Conservation (phyloP, 2,113 vertebrate species). For the Thunnus maccoyii region DNA sequence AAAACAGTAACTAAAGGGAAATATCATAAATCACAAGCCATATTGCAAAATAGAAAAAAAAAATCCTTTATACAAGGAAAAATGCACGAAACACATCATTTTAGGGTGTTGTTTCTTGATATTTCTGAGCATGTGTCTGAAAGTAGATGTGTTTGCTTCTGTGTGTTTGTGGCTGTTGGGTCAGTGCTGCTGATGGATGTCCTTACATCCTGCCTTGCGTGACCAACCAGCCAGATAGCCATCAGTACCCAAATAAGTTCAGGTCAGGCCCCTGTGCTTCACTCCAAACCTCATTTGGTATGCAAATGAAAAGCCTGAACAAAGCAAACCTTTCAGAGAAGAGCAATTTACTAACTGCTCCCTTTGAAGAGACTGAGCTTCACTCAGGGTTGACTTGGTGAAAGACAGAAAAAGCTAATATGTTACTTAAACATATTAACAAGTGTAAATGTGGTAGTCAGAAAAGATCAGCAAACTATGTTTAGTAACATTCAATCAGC, state of each 20-base stretch:
- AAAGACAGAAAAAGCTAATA: slow-evolving; percentile 17
- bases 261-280: slow-evolving; percentile 74
- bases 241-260: slow-evolving; percentile 88
- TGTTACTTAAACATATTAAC: slow-evolving; percentile 18
- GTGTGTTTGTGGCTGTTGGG: slow-evolving; percentile 39
- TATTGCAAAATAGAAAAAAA: not conserved
- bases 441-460: not conserved
- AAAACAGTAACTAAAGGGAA: slow-evolving; percentile 5
- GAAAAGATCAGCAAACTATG: not conserved
- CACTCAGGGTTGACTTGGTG: slow-evolving; percentile 4
- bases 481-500: not conserved
- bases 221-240: slow-evolving; percentile 81
- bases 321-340: slow-evolving; percentile 83
- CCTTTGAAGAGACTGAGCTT: slow-evolving; percentile 48
- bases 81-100: not conserved
- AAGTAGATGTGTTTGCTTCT: slow-evolving; percentile 35
- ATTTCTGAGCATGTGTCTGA: slow-evolving; percentile 7
- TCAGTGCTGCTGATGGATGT: slow-evolving; percentile 65
- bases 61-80: not conserved
- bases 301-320: slow-evolving; percentile 85
- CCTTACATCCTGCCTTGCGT: slow-evolving; percentile 79
- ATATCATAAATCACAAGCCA: not conserved
- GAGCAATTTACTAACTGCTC: slow-evolving; percentile 66
- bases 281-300: slow-evolving; percentile 84
- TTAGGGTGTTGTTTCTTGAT: not conserved